Evolutionary conservation across 2,888 invertebrate species (phyloP).

Genomic region (Drosophila meridionalis): DNA sequence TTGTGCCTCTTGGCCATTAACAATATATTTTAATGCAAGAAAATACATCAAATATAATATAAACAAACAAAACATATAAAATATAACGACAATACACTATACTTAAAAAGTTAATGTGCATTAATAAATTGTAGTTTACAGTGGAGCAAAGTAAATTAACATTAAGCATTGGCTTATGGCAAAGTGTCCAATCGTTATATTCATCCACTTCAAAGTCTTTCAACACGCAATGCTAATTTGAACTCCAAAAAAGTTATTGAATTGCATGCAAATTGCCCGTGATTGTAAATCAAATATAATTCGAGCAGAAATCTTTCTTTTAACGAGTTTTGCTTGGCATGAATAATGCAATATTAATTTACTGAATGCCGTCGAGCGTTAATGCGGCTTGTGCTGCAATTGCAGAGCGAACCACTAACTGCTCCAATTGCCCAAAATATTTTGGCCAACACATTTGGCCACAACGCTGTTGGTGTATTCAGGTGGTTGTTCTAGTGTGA

Average conservation of each 20-base stretch:
- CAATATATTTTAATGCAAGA: no score
- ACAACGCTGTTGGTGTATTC: slow-evolving; percentile 8
- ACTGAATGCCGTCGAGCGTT: background rate
- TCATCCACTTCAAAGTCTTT: background rate
- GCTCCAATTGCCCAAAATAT: slow-evolving; percentile 19
- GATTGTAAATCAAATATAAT: slow-evolving; percentile 3
- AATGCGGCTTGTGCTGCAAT: slow-evolving; percentile 10
- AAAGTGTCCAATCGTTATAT: background rate
- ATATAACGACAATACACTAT: background rate
- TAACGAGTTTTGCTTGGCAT: background rate
- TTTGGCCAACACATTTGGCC: slow-evolving; percentile 17
- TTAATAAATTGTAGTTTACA: background rate
- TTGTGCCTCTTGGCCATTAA: no score
- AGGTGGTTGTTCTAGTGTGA: background rate
- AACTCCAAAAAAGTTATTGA: background rate
- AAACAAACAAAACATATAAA: no score
- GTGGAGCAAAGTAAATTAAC: background rate
- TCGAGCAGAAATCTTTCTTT: background rate
- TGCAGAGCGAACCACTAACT: slow-evolving; percentile 8
- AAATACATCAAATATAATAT: no score
- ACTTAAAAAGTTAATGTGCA: background rate
- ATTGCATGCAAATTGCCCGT: background rate
- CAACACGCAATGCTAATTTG: background rate
- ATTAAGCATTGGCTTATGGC: background rate
- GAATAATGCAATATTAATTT: slow-evolving; percentile 14